Evolutionary conservation across 2,888 invertebrate species (phyloP).

Genomic region (Merodon equestris): DNA sequence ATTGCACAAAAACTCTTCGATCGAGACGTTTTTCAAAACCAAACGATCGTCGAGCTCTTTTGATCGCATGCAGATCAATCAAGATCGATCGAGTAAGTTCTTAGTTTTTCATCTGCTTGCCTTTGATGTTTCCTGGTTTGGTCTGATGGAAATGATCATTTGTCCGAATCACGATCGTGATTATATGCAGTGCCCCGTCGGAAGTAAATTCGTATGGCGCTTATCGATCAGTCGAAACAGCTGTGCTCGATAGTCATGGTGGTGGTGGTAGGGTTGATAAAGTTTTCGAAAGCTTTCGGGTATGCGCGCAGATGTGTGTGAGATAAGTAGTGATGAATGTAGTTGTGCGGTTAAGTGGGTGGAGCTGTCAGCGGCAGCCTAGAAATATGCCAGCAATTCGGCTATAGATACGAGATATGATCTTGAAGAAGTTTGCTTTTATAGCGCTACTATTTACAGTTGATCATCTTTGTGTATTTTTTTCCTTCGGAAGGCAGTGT

Average conservation of each 20-base stretch:
- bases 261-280: slow-evolving; percentile 5
- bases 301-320: not conserved
- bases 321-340: slow-evolving; percentile 18
- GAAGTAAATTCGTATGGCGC: slow-evolving; percentile 29
- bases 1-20: no score
- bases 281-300: slow-evolving; percentile 34
- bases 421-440: slow-evolving; percentile 8
- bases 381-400: slow-evolving; percentile 43
- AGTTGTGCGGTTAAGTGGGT: slow-evolving; percentile 31
- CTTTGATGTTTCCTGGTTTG: slow-evolving; percentile 55
- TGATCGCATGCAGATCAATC: slow-evolving; percentile 24
- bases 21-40: slow-evolving; percentile 2
- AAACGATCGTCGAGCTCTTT: slow-evolving; percentile 15
- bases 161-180: slow-evolving; percentile 7
- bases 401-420: slow-evolving; percentile 21
- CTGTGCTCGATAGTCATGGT: slow-evolving; percentile 1
- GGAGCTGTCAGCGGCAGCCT: slow-evolving; percentile 33
- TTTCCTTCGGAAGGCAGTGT: no score
- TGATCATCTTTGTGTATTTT: no score
- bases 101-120: no score
- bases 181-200: slow-evolving; percentile 10
- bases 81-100: slow-evolving; percentile 53
- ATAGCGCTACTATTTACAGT: no score
- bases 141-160: slow-evolving; percentile 36
- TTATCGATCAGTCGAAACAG: slow-evolving; percentile 3